Evolutionary conservation across 2,888 invertebrate genomes (phyloP), one percentile per base, ranked within the genome.

Genomic region (Cyrtodaria siliqua): DNA sequence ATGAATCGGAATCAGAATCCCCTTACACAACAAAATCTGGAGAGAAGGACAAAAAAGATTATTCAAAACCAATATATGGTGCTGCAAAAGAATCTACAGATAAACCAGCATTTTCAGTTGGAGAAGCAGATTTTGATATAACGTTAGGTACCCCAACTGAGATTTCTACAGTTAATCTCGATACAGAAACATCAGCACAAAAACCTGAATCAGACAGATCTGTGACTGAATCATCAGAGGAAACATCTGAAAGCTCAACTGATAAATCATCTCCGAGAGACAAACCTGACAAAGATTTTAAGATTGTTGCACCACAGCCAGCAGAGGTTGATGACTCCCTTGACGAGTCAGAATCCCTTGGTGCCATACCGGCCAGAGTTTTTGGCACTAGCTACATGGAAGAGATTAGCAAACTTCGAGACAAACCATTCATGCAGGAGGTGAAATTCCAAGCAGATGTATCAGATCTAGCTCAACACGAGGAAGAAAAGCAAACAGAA

Each of bases 211-310:
- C 47, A 29, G 49, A 49, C 24, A 14, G 55, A 33, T 53, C 52
- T 38, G 52, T 63, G 6, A 57, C 71, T 14, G 55, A 64, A 23
- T 52, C 59, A 4, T 18, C 49, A 20, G 49, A 44, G 42, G 71
- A 75, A 47, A 53, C 57, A n/a, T 77, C 73, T 42, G 44, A 49
- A 20, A 42, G 52, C 4, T 57, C 40, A 38, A 24, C 52, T 47
- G 68, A 62, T 18, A 67, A 49, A 18, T 68, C 73, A 23, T 38
- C 53, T 27, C 29, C 63, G 1, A 59, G 63, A 44, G 56, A 52
- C 33, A 49, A 56, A 52, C 24, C 50, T 47, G 40, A 73, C 2
- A 92, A 96, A 66, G 95, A 95, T 90, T 93, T 94, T 50, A 95
- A 95, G 82, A 95, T 95, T 87, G 89, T 72, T 49, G 61, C 55